Conservation (phyloP, 1,140 invertebrate species). For the Heliconius eleuchia region DNA sequence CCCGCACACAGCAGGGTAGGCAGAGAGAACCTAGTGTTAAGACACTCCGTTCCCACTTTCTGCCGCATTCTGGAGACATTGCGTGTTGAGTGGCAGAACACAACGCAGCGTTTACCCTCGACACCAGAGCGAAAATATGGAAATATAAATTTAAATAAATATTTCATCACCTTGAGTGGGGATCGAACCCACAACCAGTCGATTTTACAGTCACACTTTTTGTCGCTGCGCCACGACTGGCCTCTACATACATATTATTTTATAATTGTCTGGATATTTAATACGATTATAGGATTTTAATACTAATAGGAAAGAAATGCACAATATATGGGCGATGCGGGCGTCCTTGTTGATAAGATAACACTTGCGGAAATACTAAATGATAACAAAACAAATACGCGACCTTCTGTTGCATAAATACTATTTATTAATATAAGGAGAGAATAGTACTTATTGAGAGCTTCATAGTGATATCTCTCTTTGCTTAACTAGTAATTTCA, state of each 20-base stretch:
- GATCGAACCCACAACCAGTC: no score
- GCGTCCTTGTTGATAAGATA: constrained; percentile 41
- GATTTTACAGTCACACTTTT: no score
- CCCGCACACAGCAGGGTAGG: no score
- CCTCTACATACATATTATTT: background rate
- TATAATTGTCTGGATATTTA: background rate
- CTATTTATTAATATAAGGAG: background rate
- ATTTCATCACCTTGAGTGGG: no score
- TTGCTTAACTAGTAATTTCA: background rate
- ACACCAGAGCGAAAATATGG: no score
- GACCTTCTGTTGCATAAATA: constrained; percentile 3
- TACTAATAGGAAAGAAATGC: constrained; percentile 33
- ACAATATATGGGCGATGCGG: constrained; percentile 33
- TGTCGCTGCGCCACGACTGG: no score
- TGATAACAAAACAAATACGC: constrained; percentile 3
- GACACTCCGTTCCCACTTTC: no score
- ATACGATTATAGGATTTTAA: background rate
- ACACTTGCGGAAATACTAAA: constrained; percentile 26
- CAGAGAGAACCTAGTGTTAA: no score
- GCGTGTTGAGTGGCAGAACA: no score
- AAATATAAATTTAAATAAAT: no score
- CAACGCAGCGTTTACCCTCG: no score
- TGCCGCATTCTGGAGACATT: no score
- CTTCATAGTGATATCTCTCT: background rate
- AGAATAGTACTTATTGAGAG: background rate